phyloP scores from a whole-genome alignment of 2,888 invertebrate genomes.

The Taphrorychus bicolor region DNA sequence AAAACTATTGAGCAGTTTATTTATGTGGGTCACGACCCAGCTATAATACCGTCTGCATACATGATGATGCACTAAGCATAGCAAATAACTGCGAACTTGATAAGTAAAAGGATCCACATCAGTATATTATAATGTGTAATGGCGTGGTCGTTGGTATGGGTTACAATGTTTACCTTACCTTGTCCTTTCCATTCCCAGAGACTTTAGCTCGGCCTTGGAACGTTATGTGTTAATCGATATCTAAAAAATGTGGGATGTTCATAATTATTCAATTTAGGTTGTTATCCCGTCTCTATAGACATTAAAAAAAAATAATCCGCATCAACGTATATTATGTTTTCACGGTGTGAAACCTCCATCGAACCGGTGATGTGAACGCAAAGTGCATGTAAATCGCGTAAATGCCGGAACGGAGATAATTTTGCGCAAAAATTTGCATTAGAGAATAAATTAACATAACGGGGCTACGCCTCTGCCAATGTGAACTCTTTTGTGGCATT shows the following conservation, averaged over 20 bases:
- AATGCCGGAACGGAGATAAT: not conserved
- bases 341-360: not conserved
- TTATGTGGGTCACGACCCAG: no score
- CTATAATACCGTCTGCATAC: no score
- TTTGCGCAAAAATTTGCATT: not conserved
- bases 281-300: no score
- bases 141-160: not conserved
- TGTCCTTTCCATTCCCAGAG: not conserved
- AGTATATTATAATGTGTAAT: not conserved
- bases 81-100: no score
- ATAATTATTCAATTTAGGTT: not conserved
- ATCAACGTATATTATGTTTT: no score
- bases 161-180: not conserved
- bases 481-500: not conserved
- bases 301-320: no score
- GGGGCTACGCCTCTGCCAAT: not conserved
- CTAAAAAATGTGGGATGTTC: not conserved
- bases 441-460: not conserved
- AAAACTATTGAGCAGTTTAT: no score
- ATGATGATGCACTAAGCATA: no score
- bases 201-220: not conserved
- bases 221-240: not conserved
- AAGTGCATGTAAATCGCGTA: not conserved
- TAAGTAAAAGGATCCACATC: not conserved
- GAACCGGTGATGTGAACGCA: not conserved